These are phyloP conservation scores for Macrocentrus cingulum DNA, from an alignment of 1,140 invertebrate species.

Conservation along the genomic window DNA sequence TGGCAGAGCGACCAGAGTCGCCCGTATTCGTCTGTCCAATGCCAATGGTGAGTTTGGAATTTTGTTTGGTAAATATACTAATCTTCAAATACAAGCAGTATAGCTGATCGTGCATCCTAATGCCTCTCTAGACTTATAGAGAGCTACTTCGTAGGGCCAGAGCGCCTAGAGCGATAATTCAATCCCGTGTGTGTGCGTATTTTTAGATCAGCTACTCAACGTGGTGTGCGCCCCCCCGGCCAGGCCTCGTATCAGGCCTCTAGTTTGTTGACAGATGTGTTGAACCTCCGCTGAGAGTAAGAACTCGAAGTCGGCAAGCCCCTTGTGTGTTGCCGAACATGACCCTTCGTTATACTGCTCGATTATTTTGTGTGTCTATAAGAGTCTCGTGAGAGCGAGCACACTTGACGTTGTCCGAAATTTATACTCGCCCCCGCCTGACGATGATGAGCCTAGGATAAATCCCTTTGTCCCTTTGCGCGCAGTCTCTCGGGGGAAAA, in stretches of 20 bases:
- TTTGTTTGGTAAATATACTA: background rate
- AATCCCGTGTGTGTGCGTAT: too few species aligned
- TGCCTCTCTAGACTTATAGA: too few species aligned
- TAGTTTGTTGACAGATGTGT: slow-evolving; percentile 20
- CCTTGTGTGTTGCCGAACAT: too few species aligned
- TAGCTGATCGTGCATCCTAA: too few species aligned
- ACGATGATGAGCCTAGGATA: too few species aligned
- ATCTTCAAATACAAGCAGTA: too few species aligned
- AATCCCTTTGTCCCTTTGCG: too few species aligned
- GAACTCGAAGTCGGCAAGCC: too few species aligned
- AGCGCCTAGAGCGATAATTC: too few species aligned
- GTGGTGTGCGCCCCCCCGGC: slow-evolving; percentile 2
- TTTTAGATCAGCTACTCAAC: slow-evolving; percentile 7
- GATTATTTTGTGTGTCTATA: background rate
- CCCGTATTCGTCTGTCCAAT: slow-evolving; percentile 45
- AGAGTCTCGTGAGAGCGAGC: background rate
- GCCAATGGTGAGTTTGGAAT: slow-evolving; percentile 40
- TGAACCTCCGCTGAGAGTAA: slow-evolving; percentile 11
- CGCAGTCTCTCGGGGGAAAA: too few species aligned
- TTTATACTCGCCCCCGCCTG: background rate
- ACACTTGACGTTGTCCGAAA: background rate
- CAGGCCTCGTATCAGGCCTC: slow-evolving; percentile 1
- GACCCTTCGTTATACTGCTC: too few species aligned
- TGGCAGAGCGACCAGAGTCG: slow-evolving; percentile 50
- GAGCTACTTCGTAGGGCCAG: too few species aligned